phyloP scores from a whole-genome alignment of 2,797 vertebrate genomes.

The Ctenopoma multispine region DNA sequence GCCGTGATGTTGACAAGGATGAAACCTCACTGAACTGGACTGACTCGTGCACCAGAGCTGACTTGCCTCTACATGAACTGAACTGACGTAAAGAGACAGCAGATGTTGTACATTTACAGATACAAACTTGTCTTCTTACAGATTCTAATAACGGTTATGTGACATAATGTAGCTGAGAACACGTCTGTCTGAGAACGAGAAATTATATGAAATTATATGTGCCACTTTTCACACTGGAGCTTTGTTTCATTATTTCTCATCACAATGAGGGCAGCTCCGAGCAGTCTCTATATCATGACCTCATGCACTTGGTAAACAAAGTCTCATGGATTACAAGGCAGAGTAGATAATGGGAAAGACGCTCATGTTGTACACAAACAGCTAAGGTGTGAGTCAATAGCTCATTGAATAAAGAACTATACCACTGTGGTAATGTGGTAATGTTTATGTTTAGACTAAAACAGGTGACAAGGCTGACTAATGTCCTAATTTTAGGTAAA shows the following conservation, averaged over 20 bases:
- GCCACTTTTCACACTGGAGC: not conserved
- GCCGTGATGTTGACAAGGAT: not conserved
- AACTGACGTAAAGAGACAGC: not conserved
- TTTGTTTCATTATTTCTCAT: slow-evolving; percentile 41
- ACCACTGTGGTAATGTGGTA: too few relatives aligned
- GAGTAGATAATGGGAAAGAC: slow-evolving; percentile 4
- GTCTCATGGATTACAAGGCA: slow-evolving; percentile 28
- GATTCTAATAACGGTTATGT: not conserved
- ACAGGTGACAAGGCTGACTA: not conserved
- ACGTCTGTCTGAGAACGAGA: not conserved
- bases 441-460: not conserved
- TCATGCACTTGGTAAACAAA: slow-evolving; percentile 54
- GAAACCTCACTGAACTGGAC: slow-evolving; percentile 16
- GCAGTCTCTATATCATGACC: slow-evolving; percentile 35
- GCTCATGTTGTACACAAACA: slow-evolving; percentile 6
- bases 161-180: not conserved
- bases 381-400: slow-evolving; percentile 4
- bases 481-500: not conserved
- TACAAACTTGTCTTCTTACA: not conserved
- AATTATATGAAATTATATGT: not conserved
- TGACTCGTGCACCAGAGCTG: not conserved
- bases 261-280: slow-evolving; percentile 2
- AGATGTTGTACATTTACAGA: slow-evolving; percentile 8
- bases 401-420: not conserved
- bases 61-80: slow-evolving; percentile 7